Base-by-base conservation (phyloP, 2,888 invertebrate genomes). In the Eumerus sabulonum region DNA sequence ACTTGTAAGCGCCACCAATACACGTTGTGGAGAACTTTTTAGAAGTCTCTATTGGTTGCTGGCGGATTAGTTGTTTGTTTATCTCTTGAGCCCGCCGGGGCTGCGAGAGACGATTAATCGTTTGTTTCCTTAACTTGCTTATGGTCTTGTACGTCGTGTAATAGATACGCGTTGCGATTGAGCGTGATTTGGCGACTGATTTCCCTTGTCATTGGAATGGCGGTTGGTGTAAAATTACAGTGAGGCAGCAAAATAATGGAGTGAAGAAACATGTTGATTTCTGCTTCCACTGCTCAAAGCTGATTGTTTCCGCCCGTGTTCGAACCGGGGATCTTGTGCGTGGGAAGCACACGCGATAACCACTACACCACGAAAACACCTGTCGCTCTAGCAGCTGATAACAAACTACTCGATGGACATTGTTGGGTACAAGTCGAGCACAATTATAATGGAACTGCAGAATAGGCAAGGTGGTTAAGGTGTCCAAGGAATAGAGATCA, bases 301-400 rank as follows among this genome's bases (percentile, higher is more conserved):
- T 7, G 27, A 1, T 27, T 83, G 84, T 83, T 84, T 83, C 85
- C 85, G 85, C 85, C 85, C 86, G 85, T 84, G 84, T 84, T 85
- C 84, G 85, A 85, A 84, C 84, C 85, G 85, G 84, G 84, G 84
- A 84, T 84, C 85, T 85, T 85, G 84, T 85, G 86, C 84, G 85
- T 85, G 85, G 86, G 83, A 86, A 85, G 85, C 85, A 85, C 85
- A 86, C 85, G 85, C 84, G 86, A 85, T 86, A 86, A 84, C 83
- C 85, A 79, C 77, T 73, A 79, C 77, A 73, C 77, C 68, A 79
- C 73, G 70, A 63, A 74, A 74, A 79, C 74, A 7, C 27, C 7
- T 27, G n/a, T n/a, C n/a, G n/a, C n/a, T n/a, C n/a, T n/a, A n/a
- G n/a, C n/a, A n/a, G n/a, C n/a, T n/a, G n/a, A n/a, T n/a, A n/a